phyloP scores from a whole-genome alignment of 35 echinoderm and acorn worm genomes.

The Anneissia japonica region DNA sequence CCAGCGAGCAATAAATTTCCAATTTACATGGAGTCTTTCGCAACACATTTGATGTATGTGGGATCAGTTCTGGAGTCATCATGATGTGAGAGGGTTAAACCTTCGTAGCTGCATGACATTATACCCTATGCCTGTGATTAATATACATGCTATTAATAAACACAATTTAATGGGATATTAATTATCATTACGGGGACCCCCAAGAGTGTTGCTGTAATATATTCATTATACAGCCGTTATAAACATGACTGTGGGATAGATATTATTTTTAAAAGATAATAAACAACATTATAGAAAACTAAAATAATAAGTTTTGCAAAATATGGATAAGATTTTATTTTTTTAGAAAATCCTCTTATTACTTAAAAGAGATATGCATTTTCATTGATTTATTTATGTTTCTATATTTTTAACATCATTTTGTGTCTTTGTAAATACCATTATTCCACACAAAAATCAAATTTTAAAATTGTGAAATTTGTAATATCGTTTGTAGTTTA shows the following conservation, averaged over 20 bases:
- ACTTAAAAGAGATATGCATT: too few species aligned
- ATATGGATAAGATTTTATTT: too few species aligned
- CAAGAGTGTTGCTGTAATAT: neutral
- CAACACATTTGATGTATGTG: neutral
- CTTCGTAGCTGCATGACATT: neutral
- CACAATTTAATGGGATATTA: neutral
- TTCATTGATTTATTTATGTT: too few species aligned
- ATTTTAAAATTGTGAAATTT: too few species aligned
- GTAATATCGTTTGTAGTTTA: too few species aligned
- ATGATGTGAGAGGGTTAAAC: neutral
- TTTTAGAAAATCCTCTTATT: too few species aligned
- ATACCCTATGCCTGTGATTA: neutral
- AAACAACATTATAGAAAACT: too few species aligned
- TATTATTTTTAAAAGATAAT: too few species aligned
- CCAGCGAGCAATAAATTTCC: neutral
- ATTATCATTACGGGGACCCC: neutral
- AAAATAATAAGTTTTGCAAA: too few species aligned
- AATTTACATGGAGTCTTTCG: neutral
- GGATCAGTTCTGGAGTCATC: neutral
- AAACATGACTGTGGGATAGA: neutral
- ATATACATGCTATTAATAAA: neutral
- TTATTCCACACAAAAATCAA: too few species aligned
- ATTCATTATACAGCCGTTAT: neutral
- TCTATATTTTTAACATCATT: too few species aligned
- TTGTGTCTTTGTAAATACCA: too few species aligned